Conservation (phyloP, 2,113 vertebrate genomes). For the Dromas ardeola region DNA sequence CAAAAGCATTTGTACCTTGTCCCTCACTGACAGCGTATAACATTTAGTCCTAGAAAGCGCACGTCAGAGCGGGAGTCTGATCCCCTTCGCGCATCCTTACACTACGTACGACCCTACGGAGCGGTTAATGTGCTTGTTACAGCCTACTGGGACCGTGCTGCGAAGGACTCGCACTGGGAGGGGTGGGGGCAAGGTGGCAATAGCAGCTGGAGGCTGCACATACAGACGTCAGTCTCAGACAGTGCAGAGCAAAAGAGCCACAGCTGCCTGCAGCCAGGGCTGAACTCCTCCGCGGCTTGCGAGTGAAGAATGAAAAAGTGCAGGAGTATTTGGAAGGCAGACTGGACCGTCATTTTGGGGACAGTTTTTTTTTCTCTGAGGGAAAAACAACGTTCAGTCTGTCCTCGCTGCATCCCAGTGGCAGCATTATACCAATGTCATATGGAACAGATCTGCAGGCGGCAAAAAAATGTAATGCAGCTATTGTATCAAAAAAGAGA, state of each 20-base stretch:
- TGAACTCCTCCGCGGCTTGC: not conserved
- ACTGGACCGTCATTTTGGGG: not conserved
- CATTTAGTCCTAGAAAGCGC: not conserved
- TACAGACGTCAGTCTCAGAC: not conserved
- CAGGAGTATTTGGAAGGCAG: not conserved
- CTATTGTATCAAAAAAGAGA: not conserved
- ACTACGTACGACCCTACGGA: accelerated
- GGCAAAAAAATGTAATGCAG: too few relatives aligned
- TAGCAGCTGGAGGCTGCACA: not conserved
- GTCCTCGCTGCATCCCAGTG: not conserved
- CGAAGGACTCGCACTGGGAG: accelerated
- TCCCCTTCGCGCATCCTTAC: not conserved
- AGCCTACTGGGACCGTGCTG: accelerated
- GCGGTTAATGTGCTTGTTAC: accelerated
- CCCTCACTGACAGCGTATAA: not conserved
- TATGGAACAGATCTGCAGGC: not conserved
- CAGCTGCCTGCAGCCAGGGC: not conserved
- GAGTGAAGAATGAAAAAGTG: not conserved
- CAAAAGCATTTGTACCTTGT: accelerated
- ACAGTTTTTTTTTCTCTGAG: not conserved
- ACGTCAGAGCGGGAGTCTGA: not conserved
- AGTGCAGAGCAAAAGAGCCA: not conserved
- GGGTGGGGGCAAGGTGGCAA: not conserved
- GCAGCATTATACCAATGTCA: not conserved
- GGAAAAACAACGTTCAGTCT: too few relatives aligned